Evolutionary conservation across 2,888 invertebrate species (phyloP).

Genomic region (Zele albiditarsus): DNA sequence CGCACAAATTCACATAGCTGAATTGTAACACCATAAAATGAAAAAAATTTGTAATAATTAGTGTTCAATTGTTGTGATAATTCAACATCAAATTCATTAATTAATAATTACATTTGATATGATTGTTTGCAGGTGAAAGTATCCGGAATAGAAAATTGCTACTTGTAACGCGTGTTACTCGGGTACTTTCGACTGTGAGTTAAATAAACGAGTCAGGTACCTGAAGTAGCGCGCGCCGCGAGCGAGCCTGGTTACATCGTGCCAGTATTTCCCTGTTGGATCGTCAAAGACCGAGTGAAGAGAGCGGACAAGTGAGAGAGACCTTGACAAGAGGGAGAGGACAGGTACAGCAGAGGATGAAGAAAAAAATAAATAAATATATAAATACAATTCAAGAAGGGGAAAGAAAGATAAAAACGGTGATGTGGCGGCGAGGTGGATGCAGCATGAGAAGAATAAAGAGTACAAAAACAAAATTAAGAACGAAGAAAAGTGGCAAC

Average conservation of each 20-base stretch:
- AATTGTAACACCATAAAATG: no score
- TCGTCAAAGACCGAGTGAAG: slow-evolving; percentile 36
- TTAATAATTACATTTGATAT: not conserved
- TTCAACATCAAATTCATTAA: not conserved
- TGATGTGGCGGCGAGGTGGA: no score
- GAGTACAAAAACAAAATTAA: not conserved
- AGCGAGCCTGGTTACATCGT: slow-evolving; percentile 66
- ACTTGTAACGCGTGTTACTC: slow-evolving; percentile 89
- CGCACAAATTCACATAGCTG: no score
- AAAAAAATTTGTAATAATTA: no score
- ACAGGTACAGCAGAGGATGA: no score
- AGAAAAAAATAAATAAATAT: no score
- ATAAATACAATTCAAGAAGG: no score
- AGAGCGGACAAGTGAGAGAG: not conserved
- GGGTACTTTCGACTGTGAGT: slow-evolving; percentile 87
- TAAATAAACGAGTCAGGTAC: slow-evolving; percentile 89
- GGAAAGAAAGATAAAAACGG: no score
- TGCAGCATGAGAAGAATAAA: not conserved
- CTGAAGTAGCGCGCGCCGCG: slow-evolving; percentile 98
- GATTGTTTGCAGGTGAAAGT: not conserved
- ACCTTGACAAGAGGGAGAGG: no score
- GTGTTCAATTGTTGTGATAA: no score
- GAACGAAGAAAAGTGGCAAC: not conserved
- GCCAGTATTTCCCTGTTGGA: not conserved
- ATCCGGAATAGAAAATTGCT: slow-evolving; percentile 51